phyloP scores from a whole-genome alignment of 2,113 vertebrate species.

The Leucopternis melanops region DNA sequence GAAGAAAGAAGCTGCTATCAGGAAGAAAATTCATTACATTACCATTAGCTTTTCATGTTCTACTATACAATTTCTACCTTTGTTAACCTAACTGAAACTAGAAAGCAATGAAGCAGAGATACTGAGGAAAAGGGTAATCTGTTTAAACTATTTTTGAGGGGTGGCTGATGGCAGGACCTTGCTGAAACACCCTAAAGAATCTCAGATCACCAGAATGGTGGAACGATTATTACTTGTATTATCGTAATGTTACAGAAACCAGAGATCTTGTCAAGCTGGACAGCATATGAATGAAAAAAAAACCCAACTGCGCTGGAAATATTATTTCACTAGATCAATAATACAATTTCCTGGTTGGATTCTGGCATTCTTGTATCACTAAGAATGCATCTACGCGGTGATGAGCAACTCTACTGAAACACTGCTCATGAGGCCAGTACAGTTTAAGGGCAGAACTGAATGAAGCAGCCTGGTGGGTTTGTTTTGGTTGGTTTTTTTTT shows the following conservation, averaged over 20 bases:
- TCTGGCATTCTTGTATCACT: background rate
- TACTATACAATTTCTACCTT: background rate
- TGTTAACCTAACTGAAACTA: background rate
- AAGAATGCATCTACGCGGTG: accelerated
- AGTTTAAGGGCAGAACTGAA: background rate
- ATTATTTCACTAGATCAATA: background rate
- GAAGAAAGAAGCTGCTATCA: background rate
- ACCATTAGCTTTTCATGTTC: background rate
- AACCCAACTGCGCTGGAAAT: background rate
- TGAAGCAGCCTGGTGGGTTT: background rate
- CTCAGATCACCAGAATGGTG: background rate
- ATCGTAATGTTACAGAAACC: background rate
- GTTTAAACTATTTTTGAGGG: background rate
- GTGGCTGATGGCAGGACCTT: background rate
- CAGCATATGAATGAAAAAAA: background rate
- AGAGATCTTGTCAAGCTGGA: background rate
- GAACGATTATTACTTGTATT: background rate
- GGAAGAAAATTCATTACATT: background rate
- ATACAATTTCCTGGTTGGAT: background rate
- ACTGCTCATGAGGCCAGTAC: background rate
- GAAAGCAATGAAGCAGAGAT: background rate
- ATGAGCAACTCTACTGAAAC: background rate
- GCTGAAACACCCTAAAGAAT: background rate
- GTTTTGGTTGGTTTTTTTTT: too few species aligned
- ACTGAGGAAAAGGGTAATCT: background rate